These are phyloP conservation scores for Adineta ricciae DNA, from an alignment of 2,888 invertebrate genomes.

Conservation along the genomic window DNA sequence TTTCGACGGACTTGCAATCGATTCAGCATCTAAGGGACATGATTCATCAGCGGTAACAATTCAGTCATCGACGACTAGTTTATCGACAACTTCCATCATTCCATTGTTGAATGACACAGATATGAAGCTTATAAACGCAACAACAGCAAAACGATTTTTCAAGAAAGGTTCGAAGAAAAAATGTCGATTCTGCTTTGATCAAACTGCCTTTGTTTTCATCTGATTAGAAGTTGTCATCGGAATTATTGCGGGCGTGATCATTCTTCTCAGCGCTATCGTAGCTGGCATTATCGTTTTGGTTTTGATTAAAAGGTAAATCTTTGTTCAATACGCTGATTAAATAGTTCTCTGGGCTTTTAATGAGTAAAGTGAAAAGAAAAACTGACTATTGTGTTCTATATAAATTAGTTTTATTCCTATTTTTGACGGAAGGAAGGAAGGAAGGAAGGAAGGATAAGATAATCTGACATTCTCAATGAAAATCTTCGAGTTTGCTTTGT, in stretches of 20 bases:
- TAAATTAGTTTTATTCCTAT: no score
- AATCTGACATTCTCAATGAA: no score
- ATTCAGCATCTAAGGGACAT: neutral
- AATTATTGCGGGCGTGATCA: neutral
- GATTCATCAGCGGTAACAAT: neutral
- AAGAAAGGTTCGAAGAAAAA: neutral
- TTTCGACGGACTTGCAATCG: neutral
- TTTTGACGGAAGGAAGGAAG: no score
- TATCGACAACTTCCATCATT: neutral
- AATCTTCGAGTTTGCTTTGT: no score
- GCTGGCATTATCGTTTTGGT: neutral
- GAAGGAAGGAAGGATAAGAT: no score
- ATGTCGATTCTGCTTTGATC: no score
- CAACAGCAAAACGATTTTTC: neutral
- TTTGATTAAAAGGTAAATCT: neutral
- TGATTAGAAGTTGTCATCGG: constrained; percentile 3
- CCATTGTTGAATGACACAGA: neutral
- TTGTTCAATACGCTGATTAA: no score
- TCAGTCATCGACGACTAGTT: neutral
- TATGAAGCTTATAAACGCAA: neutral
- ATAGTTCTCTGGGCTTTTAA: no score
- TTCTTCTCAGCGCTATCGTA: neutral
- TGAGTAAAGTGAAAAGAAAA: no score
- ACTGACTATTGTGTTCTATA: no score
- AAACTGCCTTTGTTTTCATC: neutral